These are phyloP conservation scores for Paradisaea rubra DNA, from an alignment of 2,113 vertebrate genomes.

Conservation along the genomic window DNA sequence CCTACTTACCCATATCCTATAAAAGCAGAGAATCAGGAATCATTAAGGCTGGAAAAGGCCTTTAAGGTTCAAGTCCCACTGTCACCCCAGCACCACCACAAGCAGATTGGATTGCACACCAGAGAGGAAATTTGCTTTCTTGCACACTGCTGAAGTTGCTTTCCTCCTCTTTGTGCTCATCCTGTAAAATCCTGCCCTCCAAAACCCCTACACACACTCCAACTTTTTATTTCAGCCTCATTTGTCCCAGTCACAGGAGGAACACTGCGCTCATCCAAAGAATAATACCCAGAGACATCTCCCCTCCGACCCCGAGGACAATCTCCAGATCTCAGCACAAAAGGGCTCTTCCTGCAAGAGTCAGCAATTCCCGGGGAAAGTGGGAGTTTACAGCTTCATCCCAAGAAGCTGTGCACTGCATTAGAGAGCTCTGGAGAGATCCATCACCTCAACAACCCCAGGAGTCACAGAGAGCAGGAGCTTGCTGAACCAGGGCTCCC, in stretches of 20 bases:
- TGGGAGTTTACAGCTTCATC: neutral
- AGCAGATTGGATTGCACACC: neutral
- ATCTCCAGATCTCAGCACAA: constrained; percentile 4
- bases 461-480: neutral
- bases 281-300: neutral
- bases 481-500: neutral
- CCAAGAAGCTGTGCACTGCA: neutral
- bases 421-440: neutral
- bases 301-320: neutral
- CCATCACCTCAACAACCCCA: rapidly evolving
- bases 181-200: neutral
- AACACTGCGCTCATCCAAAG: neutral
- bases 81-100: neutral
- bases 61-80: neutral
- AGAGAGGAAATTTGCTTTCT: neutral
- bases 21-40: neutral
- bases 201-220: neutral
- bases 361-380: neutral
- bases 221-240: neutral
- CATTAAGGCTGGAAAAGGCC: neutral
- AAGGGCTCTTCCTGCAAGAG: neutral
- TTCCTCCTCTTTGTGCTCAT: neutral
- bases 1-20: neutral
- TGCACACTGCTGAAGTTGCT: neutral
- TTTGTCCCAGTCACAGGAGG: neutral